A percentile compares a stretch with the other conserved stretches of the same genome.
These are phyloP conservation scores for Microtus pennsylvanicus DNA, from an alignment of 2,113 vertebrate genomes.

Conservation along the genomic window DNA sequence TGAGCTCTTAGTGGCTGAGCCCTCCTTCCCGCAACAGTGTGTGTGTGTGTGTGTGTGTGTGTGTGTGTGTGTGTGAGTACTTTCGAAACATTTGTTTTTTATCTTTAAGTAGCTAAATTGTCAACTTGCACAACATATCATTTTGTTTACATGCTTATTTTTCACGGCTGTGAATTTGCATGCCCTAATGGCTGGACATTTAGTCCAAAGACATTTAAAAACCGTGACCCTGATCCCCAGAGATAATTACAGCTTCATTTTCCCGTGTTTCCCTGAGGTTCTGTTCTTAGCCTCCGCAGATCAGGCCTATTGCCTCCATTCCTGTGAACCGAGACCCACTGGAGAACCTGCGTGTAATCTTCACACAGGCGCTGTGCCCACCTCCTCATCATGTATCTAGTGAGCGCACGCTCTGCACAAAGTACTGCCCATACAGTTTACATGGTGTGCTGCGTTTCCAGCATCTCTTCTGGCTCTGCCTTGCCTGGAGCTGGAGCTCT, in stretches of 20 bases:
- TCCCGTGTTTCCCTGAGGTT: neutral
- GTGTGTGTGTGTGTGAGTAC: too few relatives aligned
- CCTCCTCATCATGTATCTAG: neutral
- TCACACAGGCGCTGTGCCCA: neutral
- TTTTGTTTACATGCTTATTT: slow-evolving; percentile 53
- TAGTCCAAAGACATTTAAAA: slow-evolving; percentile 13
- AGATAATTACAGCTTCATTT: slow-evolving; percentile 32
- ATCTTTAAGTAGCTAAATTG: slow-evolving; percentile 13
- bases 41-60: neutral
- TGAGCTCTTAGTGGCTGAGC: neutral
- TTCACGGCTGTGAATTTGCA: slow-evolving; percentile 39
- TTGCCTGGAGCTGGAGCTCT: slow-evolving; percentile 34
- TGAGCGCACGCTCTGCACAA: neutral
- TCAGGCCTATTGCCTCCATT: neutral
- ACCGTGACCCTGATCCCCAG: neutral
- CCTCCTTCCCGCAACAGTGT: neutral
- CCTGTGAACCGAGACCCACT: neutral
- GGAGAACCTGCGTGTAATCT: neutral
- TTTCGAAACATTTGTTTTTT: neutral
- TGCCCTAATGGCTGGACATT: neutral
- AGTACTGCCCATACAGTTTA: neutral
- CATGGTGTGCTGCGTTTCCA: neutral
- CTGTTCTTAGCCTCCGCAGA: slow-evolving; percentile 4
- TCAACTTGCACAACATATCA: neutral
- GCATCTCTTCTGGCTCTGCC: slow-evolving; percentile 52